Base-by-base conservation (phyloP, 1,140 invertebrate genomes). In the Drosophila lacertosa region DNA sequence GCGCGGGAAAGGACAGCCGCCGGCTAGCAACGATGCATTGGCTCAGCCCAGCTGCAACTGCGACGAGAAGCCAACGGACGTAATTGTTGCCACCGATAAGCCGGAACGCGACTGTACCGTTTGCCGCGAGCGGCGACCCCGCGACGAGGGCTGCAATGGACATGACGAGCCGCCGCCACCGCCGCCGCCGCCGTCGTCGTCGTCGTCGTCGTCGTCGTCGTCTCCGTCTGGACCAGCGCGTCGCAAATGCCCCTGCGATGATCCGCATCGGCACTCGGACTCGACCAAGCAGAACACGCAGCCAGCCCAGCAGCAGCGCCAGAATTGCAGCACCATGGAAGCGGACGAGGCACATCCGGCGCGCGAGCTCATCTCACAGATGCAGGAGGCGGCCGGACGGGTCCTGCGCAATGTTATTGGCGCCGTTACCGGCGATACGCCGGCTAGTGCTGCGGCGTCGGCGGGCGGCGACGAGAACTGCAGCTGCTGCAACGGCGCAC, bases 191-290 rank as follows among this genome's bases (percentile, higher is more conserved):
- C 7, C 58, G 1, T 51, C 26, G 7, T 13, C 29, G 1, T 35
- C 26, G 9, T 24, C 63, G 13, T 11, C 66, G 2, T 15, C 44
- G 6, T 10, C 58, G 1, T 51, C 26, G 7, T 13, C 29, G 1
- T 35, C 2, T 11, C 35, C 4, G 10, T 6, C 11, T 16, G 15
- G 50, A 10, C 39, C 32, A 1, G 22, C 66, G n/a, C 63, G 70
- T 0, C 62, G 59, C 42, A 82, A 75, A 5, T 88, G 83, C 7
- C 83, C 83, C 0, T 89, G 83, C 48, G 78, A 88, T 7, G 67
- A 82, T 32, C 24, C 26, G 1, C 51, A 48, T 4, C 54, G 60
- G 5, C 60, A 53, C 0, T 29, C 39, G 1, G 67, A 58, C 0
- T 35, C 42, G 11, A 10, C 55, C 16, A 0, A 66, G n/a, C 69